phyloP scores from a whole-genome alignment of 2,888 invertebrate genomes.

The Mellilla xanthometata region DNA sequence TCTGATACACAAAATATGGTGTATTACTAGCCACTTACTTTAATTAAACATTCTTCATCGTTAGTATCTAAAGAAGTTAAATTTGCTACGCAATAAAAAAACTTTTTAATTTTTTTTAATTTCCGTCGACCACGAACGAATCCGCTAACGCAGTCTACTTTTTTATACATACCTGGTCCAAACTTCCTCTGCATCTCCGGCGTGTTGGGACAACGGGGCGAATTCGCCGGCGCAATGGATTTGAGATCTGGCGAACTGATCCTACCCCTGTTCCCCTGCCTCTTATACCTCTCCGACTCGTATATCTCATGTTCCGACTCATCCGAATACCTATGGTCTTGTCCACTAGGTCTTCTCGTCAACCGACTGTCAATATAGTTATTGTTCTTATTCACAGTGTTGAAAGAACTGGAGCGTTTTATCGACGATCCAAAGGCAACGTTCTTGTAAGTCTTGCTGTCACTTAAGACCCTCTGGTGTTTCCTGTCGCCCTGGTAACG shows the following conservation, averaged over 20 bases:
- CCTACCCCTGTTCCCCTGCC: constrained; percentile 86
- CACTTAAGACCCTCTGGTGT: constrained; percentile 57
- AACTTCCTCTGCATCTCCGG: constrained; percentile 84
- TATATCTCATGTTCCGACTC: constrained; percentile 76
- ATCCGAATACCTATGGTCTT: constrained; percentile 67
- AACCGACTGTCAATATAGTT: constrained; percentile 62
- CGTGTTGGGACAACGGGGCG: constrained; percentile 83
- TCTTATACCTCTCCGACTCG: constrained; percentile 84
- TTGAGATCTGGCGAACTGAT: constrained; percentile 82
- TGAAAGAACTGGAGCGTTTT: constrained; percentile 86
- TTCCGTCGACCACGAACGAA: no score
- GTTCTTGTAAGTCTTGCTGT: constrained; percentile 44
- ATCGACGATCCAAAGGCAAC: constrained; percentile 73
- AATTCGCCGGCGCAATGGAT: constrained; percentile 69
- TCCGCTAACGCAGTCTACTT: no score
- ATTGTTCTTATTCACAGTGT: constrained; percentile 73
- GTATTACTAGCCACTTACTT: no score
- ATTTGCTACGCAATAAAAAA: no score
- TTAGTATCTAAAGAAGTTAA: no score
- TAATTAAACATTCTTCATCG: no score
- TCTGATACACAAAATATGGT: no score
- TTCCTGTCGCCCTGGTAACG: constrained; percentile 68
- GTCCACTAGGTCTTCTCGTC: constrained; percentile 59
- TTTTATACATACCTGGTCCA: constrained; percentile 70
- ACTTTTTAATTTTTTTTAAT: no score